Evolutionary conservation across 2,888 invertebrate genomes (phyloP).

Genomic region (Barypeithes pellucidus): DNA sequence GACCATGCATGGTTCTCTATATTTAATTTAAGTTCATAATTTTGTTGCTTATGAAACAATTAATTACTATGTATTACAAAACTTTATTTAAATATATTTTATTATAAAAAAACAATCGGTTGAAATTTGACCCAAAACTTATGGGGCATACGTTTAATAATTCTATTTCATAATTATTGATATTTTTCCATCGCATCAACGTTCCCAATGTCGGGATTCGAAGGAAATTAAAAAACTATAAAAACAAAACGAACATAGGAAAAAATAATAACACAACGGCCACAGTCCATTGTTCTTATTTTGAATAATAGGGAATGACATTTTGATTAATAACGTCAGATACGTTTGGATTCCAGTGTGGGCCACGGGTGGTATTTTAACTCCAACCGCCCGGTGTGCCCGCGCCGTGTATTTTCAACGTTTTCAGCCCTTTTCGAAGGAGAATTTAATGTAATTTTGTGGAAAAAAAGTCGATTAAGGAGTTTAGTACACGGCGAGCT

Average conservation of each 20-base stretch:
- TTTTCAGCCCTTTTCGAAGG: constrained; percentile 47
- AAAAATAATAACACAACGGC: constrained; percentile 50
- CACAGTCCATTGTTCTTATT: constrained; percentile 62
- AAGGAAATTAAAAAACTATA: constrained; percentile 42
- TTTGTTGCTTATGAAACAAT: no score
- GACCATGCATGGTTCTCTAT: no score
- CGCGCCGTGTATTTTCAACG: constrained; percentile 50
- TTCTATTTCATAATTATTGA: no score
- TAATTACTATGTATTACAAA: no score
- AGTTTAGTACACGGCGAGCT: background rate
- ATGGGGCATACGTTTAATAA: no score
- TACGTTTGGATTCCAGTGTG: constrained; percentile 67
- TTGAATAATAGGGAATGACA: constrained; percentile 70
- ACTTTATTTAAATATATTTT: no score
- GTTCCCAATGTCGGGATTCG: constrained; percentile 21
- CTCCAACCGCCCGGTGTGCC: constrained; percentile 49
- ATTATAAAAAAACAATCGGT: no score
- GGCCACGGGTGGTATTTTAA: constrained; percentile 64
- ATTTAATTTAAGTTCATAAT: no score
- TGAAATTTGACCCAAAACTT: no score
- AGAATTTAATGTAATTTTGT: constrained; percentile 29
- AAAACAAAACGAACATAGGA: constrained; percentile 35
- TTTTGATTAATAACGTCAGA: constrained; percentile 69
- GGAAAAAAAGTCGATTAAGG: constrained; percentile 31
- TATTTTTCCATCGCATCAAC: background rate